Base-by-base conservation (phyloP, 2,797 vertebrate genomes). In the Myotis planiceps region DNA sequence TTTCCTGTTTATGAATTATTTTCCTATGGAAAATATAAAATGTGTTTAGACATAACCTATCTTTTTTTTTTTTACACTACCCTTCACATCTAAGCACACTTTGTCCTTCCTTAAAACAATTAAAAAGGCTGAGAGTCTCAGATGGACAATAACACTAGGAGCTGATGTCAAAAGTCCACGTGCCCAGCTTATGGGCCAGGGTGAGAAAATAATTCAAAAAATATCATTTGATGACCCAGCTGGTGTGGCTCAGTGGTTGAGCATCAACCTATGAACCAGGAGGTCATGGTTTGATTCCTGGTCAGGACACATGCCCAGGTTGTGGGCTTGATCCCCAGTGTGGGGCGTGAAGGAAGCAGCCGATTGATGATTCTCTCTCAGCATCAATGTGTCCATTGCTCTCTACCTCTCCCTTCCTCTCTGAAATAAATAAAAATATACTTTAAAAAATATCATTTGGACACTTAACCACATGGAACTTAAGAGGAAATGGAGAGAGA, bases 1-100 rank as follows among this genome's bases (percentile, higher is more conserved):
- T 18, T 90, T 96, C 78, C 84, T 96, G 39, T 81, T 87, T 92
- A 76, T 78, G 68, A 55, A 18, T 51, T 84, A 3, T 95, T 95
- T 93, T 80, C 39, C 63, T 90, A 19, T 47, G n/a, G 80, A 93
- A 96, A 82, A 27, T 10, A 14, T 58, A 45, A 72, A 95, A 34
- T 4, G 15, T 32, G 55, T 97, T 71, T 53, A 34, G 92, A 96
- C 19, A 75, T 32, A 94, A 34, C 7, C 49, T 74, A 2, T 27
- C 8, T 1, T 92, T 45, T 45, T 42, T 45, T 75, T 79, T 68
- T 71, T 25, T 9, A 88, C 47, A 23, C 15, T 79, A 55, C 37
- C 23, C 39, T 90, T 82, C 45, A 69, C 8, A 25, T 72, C 49
- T 51, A 60, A 89, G n/a, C 23, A 63, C 65, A 51, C 0, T 21